Percentiles rank a stretch among this genome's conserved stretches.
phyloP scores from a whole-genome alignment of 2,797 vertebrate genomes.

The Holocentrus rufus region DNA sequence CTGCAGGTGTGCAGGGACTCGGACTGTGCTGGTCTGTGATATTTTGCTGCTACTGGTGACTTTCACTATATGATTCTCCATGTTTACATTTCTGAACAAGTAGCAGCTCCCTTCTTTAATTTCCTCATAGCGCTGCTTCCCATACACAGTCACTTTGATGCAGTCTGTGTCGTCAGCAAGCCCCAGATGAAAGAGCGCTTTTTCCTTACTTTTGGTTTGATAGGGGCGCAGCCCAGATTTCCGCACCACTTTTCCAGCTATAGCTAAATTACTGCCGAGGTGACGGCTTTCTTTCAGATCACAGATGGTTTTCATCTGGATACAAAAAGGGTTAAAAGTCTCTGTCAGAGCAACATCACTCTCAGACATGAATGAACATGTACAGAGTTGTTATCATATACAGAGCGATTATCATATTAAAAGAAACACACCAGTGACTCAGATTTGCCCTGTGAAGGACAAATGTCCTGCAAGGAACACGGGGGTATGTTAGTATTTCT shows the following conservation, averaged over 20 bases:
- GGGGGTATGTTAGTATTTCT: background rate
- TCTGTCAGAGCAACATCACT: background rate
- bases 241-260: slow-evolving; percentile 10
- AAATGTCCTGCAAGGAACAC: slow-evolving; percentile 18
- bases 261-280: accelerated
- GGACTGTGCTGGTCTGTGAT: too few species aligned
- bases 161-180: slow-evolving; percentile 8
- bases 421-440: slow-evolving; percentile 1
- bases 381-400: background rate
- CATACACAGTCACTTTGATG: slow-evolving; percentile 9
- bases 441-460: background rate
- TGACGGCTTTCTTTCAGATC: background rate
- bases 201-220: accelerated
- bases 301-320: slow-evolving; percentile 10
- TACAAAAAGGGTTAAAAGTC: too few species aligned
- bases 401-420: background rate
- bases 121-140: accelerated
- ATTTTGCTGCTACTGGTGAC: accelerated
- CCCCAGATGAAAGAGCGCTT: background rate
- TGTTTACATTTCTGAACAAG: background rate
- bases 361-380: background rate
- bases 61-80: background rate
- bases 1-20: too few species aligned
- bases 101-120: background rate
- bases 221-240: slow-evolving; percentile 12